Evolutionary conservation across 2,888 invertebrate species (phyloP), one percentile per base, ranked within the genome.

Genomic region (Hirtodrosophila confusa): DNA sequence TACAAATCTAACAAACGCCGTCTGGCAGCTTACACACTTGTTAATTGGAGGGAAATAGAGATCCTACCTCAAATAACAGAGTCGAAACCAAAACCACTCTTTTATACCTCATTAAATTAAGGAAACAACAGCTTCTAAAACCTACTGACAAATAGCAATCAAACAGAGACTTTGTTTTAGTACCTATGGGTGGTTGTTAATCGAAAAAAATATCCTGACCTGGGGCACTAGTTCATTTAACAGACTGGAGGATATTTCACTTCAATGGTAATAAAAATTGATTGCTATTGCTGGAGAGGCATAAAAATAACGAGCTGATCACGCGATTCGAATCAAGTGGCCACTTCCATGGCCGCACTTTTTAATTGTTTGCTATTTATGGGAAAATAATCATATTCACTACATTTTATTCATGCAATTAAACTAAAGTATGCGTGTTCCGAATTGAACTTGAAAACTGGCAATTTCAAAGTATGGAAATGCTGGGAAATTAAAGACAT

Each of bases 401-500:
- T 44, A 65, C 54, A 71, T 65, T 65, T 54, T 57, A 69, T 69
- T 68, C 41, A 80, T 62, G 48, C 55, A 78, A 80, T 71, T 78
- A 57, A 63, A 58, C 33, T 63, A 65, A 51, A 55, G 27, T 10
- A 40, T 41, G 48, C 47, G 44, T 36, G 36, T 53, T 6, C 33
- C 45, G 53, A 62, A 65, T 62, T 78, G 80, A 86, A 80, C 86
- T 84, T 80, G 80, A 77, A 77, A 57, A 61, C 53, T 51, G 47
- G 55, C 40, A 43, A 63, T 72, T 80, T 64, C 67, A 51, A 66
- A 11, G 40, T 55, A 76, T 86, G 78, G 61, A 66, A 83, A 79
- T 72, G 60, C 44, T 62, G 69, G 43, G 65, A 63, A 65, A 43
- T 33, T 40, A 69, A 49, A 41, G 50, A 65, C 49, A 55, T 58